Evolutionary conservation across 53 echinoderm and acorn worm genomes (phyloP).

Genomic region (Stichopus horrens): DNA sequence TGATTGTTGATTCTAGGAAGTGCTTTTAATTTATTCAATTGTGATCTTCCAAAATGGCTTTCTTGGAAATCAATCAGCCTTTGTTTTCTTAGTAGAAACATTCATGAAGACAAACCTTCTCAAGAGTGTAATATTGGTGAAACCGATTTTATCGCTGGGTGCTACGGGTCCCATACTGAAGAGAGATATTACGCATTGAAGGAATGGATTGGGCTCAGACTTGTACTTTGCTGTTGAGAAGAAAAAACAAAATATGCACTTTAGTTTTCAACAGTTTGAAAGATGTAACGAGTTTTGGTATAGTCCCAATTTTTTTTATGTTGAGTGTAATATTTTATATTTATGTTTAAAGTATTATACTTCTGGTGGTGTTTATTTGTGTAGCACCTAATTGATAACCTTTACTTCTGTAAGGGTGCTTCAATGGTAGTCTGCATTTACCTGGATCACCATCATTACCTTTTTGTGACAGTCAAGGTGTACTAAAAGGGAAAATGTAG

Average conservation of each 20-base stretch:
- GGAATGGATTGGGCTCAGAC: constrained; percentile 43
- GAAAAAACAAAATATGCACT: neutral
- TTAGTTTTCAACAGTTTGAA: neutral
- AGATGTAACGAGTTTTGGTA: neutral
- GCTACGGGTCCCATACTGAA: constrained; percentile 60
- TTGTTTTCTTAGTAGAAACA: no score
- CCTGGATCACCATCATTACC: no score
- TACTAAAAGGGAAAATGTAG: no score
- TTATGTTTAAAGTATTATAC: neutral
- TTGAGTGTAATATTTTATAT: no score
- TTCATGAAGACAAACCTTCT: constrained; percentile 35
- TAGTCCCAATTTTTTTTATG: neutral
- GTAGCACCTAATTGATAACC: neutral
- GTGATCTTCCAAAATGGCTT: no score
- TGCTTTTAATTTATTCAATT: no score
- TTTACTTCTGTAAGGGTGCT: no score
- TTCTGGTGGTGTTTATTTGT: neutral
- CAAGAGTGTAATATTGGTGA: constrained; percentile 51
- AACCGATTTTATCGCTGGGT: constrained; percentile 55
- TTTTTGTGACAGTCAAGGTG: no score
- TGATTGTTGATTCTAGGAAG: no score
- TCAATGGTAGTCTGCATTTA: no score
- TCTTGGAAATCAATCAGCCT: no score
- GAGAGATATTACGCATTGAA: constrained; percentile 48
- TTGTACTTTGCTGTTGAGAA: constrained; percentile 17